phyloP scores from a whole-genome alignment of 2,113 vertebrate genomes.

The Isichthys henryi region DNA sequence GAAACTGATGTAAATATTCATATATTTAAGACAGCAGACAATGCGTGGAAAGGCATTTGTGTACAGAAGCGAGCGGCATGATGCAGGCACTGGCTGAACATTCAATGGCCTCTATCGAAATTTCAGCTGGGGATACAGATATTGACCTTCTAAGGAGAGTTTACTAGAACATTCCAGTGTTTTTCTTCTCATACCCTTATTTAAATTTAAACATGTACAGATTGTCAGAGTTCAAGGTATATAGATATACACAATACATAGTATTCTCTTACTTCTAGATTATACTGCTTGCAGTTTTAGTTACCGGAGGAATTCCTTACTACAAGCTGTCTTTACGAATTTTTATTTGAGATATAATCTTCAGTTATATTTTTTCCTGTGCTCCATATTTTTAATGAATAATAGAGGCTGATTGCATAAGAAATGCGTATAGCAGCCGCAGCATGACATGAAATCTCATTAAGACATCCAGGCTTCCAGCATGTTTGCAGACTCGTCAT shows the following conservation, averaged over 20 bases:
- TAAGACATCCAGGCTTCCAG: constrained; percentile 3
- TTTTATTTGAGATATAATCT: neutral
- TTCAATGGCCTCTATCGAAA: neutral
- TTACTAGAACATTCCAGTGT: neutral
- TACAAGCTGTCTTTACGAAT: neutral
- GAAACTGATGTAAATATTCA: neutral
- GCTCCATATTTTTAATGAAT: neutral
- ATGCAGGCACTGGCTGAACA: neutral
- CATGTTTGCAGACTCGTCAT: constrained; percentile 13
- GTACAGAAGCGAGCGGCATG: neutral
- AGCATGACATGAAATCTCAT: neutral
- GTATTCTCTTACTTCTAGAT: neutral
- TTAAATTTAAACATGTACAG: neutral
- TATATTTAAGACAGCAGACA: neutral
- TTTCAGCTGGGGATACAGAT: neutral
- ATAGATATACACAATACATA: neutral
- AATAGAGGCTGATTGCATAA: neutral
- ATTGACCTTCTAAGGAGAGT: neutral
- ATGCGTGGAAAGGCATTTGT: neutral
- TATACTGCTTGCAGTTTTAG: neutral
- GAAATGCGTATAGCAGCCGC: neutral
- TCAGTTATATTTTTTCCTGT: neutral
- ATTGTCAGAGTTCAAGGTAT: neutral
- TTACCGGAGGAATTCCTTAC: neutral
- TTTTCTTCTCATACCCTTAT: neutral